Percentiles rank a stretch among this genome's conserved stretches.
These are phyloP conservation scores for Felis chaus DNA, from an alignment of 2,113 vertebrate genomes.

Conservation along the genomic window DNA sequence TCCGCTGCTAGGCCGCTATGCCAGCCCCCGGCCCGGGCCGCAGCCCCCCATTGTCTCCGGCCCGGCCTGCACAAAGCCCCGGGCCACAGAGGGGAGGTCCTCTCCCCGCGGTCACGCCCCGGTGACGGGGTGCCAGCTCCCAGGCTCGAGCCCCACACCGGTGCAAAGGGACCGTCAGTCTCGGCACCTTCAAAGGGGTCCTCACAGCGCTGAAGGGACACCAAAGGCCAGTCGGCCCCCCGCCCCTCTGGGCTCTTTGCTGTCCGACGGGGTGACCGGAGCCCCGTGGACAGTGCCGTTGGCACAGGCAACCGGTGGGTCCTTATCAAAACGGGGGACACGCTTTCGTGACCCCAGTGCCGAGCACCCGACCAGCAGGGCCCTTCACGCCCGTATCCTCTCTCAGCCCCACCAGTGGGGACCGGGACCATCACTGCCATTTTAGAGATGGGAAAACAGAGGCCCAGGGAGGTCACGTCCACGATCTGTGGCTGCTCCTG, in stretches of 20 bases:
- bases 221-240: conserved; percentile 75
- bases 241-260: conserved; percentile 66
- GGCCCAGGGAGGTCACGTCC: accelerated
- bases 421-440: accelerated
- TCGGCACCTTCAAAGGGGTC: conserved; percentile 86
- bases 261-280: neutral
- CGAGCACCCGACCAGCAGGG: no score
- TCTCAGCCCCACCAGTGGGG: accelerated
- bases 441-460: neutral
- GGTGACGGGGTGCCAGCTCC: conserved; percentile 86
- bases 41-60: neutral
- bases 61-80: conserved; percentile 78
- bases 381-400: accelerated
- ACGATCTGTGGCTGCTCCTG: accelerated
- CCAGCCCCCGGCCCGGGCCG: conserved; percentile 73
- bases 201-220: conserved; percentile 83
- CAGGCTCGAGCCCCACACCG: conserved; percentile 79
- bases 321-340: neutral
- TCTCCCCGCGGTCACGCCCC: conserved; percentile 86
- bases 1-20: conserved; percentile 87
- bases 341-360: accelerated
- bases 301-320: neutral
- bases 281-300: neutral
- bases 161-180: conserved; percentile 87
- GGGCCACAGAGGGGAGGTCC: conserved; percentile 73